A percentile compares a stretch with the other conserved stretches of the same genome.
Evolutionary conservation across 2,113 vertebrate species (phyloP).

Genomic region (Prochilodus magdalenae): DNA sequence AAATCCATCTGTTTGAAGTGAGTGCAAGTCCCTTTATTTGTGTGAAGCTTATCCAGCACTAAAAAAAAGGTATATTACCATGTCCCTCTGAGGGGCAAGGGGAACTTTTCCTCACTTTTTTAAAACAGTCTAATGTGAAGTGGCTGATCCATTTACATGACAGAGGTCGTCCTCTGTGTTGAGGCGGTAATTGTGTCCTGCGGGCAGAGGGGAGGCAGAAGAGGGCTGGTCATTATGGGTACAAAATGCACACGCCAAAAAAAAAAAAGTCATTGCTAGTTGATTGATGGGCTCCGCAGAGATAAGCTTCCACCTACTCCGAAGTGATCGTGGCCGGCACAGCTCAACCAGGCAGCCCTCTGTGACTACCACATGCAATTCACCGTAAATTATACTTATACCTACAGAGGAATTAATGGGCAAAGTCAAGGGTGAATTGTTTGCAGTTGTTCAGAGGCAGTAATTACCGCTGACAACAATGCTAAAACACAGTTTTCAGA

Average conservation of each 20-base stretch:
- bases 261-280: conserved; percentile 12
- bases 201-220: conserved; percentile 20
- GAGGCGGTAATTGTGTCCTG: conserved; percentile 58
- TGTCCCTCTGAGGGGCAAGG: conserved; percentile 27
- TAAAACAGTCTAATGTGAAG: conserved; percentile 37
- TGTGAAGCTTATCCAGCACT: conserved; percentile 15
- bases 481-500: not conserved
- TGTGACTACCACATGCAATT: conserved; percentile 20
- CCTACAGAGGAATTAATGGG: not conserved
- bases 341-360: conserved; percentile 11
- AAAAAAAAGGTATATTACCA: not conserved
- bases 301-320: conserved; percentile 40
- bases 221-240: conserved; percentile 49
- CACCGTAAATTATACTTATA: not conserved
- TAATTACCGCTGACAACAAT: not conserved
- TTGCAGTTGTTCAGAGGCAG: not conserved
- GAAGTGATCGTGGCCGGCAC: not conserved
- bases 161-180: conserved; percentile 55
- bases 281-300: conserved; percentile 47
- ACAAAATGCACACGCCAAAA: conserved; percentile 34
- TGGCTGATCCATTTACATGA: conserved; percentile 57
- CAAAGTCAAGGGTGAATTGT: conserved; percentile 23
- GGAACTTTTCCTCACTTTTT: conserved; percentile 6
- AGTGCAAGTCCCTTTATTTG: conserved; percentile 17
- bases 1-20: conserved; percentile 38